A percentile compares a stretch with the other conserved stretches of the same genome.
Conservation (phyloP, 92 coral and sea anemone genomes). For the Phymanthus crucifer region DNA sequence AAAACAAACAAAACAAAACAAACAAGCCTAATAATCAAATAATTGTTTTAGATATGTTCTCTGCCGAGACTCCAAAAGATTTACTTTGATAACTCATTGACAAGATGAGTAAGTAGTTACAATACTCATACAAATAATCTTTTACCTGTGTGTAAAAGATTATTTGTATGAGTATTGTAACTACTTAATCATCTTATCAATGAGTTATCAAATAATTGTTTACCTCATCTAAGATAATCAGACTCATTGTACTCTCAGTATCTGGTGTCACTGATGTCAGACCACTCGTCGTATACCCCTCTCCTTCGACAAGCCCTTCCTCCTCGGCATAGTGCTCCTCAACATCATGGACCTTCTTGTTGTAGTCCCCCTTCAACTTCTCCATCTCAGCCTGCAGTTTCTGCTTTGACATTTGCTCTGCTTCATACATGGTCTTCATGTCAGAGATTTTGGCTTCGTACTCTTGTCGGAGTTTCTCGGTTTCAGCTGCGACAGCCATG, state of each 20-base stretch:
- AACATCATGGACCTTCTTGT: slow-evolving; percentile 73
- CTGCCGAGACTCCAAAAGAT: no score
- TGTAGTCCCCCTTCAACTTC: slow-evolving; percentile 71
- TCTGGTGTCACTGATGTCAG: slow-evolving; percentile 36
- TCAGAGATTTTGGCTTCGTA: slow-evolving; percentile 81
- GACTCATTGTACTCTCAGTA: slow-evolving; percentile 55
- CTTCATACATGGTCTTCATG: slow-evolving; percentile 85
- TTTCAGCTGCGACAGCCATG: slow-evolving; percentile 66
- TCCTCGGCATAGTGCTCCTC: slow-evolving; percentile 77
- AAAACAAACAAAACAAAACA: no score
- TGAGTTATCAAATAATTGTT: not conserved
- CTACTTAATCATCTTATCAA: no score
- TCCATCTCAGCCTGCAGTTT: slow-evolving; percentile 87
- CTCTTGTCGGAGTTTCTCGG: slow-evolving; percentile 76
- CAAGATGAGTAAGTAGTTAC: no score
- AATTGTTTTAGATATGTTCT: no score
- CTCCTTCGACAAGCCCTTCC: slow-evolving; percentile 16
- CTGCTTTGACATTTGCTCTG: slow-evolving; percentile 91
- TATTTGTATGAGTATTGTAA: no score
- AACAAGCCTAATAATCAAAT: not conserved
- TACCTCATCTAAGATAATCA: slow-evolving; percentile 58
- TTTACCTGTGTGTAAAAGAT: no score
- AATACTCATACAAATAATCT: no score
- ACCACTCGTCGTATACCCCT: slow-evolving; percentile 6
- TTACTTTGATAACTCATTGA: no score